These are phyloP conservation scores for Crotalus helleri DNA, from an alignment of 2,113 vertebrate species.

Conservation along the genomic window DNA sequence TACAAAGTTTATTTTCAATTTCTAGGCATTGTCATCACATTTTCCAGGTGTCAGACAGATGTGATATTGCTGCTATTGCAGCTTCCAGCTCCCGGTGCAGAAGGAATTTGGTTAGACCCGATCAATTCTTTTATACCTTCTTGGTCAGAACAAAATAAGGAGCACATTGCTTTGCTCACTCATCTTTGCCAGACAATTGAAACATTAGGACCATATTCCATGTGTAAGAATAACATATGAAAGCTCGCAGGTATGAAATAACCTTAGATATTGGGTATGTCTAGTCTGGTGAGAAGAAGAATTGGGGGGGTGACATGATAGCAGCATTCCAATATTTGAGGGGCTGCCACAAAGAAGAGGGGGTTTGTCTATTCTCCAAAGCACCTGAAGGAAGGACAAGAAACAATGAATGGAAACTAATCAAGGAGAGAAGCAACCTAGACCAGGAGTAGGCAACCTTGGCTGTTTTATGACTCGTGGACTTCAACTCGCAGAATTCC, in stretches of 20 bases:
- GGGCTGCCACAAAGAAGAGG: too few relatives aligned
- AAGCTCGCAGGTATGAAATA: neutral
- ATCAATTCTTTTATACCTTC: neutral
- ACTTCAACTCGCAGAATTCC: too few relatives aligned
- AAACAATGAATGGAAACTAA: too few relatives aligned
- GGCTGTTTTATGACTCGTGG: too few relatives aligned
- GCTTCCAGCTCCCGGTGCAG: neutral
- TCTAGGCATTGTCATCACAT: neutral
- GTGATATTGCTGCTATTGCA: neutral
- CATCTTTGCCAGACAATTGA: neutral
- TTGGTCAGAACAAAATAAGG: neutral
- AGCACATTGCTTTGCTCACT: neutral
- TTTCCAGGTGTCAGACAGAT: neutral
- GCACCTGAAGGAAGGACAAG: too few relatives aligned
- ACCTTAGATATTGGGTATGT: neutral
- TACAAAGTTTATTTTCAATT: neutral
- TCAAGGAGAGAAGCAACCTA: too few relatives aligned
- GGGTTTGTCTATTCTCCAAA: too few relatives aligned
- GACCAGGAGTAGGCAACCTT: too few relatives aligned
- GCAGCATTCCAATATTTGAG: too few relatives aligned
- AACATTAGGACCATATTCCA: neutral
- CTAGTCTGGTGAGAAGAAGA: too few relatives aligned
- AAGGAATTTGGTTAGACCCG: neutral
- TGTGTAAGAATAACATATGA: neutral
- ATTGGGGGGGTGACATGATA: too few relatives aligned